phyloP scores from a whole-genome alignment of 2,888 invertebrate genomes.

The Vesta saturnalis region DNA sequence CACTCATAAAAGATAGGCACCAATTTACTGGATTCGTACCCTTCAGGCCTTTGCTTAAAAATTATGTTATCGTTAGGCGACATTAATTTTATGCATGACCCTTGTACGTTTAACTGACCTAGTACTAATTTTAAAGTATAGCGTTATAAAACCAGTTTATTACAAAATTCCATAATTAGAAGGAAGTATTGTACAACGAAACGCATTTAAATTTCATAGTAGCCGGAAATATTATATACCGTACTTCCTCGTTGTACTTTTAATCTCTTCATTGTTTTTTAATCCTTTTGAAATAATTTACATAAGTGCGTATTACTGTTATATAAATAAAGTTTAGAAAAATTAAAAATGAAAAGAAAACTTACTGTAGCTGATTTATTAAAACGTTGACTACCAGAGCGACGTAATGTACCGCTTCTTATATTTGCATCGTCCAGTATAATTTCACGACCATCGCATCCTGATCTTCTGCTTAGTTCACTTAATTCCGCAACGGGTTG shows the following conservation, averaged over 20 bases:
- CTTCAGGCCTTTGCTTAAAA: too few relatives aligned
- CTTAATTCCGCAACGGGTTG: conserved; percentile 94
- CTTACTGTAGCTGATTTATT: conserved; percentile 72
- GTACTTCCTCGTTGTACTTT: neutral
- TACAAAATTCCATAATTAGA: neutral
- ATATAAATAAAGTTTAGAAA: too few relatives aligned
- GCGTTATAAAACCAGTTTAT: neutral
- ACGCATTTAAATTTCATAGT: conserved; percentile 5
- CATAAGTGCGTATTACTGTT: too few relatives aligned
- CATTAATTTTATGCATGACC: too few relatives aligned
- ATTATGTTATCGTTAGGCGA: too few relatives aligned
- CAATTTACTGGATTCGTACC: too few relatives aligned
- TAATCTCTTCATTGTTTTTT: neutral
- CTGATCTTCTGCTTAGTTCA: conserved; percentile 84
- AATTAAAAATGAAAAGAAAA: too few relatives aligned
- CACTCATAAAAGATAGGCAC: too few relatives aligned
- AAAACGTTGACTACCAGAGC: conserved; percentile 84
- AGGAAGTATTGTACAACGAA: conserved; percentile 7
- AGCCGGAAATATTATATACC: neutral
- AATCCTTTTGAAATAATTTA: too few relatives aligned
- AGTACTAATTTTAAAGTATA: too few relatives aligned
- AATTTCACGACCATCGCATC: conserved; percentile 73
- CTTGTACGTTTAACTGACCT: too few relatives aligned
- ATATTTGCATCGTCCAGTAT: conserved; percentile 75
- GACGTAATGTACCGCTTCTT: conserved; percentile 80